phyloP scores from a whole-genome alignment of 2,888 invertebrate species.

The Timema cristinae region DNA sequence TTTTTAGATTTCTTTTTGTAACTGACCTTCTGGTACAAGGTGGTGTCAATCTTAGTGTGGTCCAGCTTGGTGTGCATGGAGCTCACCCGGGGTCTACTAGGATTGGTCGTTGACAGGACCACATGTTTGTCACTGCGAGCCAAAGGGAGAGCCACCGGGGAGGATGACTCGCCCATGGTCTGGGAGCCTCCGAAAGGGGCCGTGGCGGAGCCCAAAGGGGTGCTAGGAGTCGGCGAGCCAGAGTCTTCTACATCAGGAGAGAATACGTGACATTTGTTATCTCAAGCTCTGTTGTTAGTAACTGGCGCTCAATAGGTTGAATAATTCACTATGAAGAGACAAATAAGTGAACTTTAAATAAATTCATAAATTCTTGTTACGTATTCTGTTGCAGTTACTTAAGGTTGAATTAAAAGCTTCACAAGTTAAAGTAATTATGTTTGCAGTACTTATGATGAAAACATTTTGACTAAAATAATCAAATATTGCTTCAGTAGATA shows the following conservation, averaged over 20 bases:
- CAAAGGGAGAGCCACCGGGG: conserved; percentile 41
- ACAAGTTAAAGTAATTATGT: too few relatives aligned
- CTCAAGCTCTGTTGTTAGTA: too few relatives aligned
- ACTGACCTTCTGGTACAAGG: conserved; percentile 52
- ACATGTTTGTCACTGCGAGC: conserved; percentile 51
- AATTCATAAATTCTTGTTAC: too few relatives aligned
- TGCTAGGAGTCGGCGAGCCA: conserved; percentile 47
- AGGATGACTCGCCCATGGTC: conserved; percentile 25
- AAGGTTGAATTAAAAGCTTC: too few relatives aligned
- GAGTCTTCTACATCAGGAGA: conserved; percentile 40
- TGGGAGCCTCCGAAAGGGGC: conserved; percentile 37
- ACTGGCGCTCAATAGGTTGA: too few relatives aligned
- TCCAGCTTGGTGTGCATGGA: conserved; percentile 63
- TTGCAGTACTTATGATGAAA: too few relatives aligned
- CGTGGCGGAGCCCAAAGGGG: conserved; percentile 45
- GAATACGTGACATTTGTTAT: background rate
- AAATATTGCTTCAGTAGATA: too few relatives aligned
- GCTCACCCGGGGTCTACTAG: conserved; percentile 48
- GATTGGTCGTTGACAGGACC: conserved; percentile 49
- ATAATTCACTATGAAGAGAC: too few relatives aligned
- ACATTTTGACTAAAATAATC: too few relatives aligned
- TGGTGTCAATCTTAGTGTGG: conserved; percentile 58
- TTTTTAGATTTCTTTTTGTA: background rate
- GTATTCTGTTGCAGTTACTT: too few relatives aligned
- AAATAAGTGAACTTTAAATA: too few relatives aligned